These are phyloP conservation scores for Acinonyx jubatus DNA, from an alignment of 2,113 vertebrate species.

Conservation along the genomic window DNA sequence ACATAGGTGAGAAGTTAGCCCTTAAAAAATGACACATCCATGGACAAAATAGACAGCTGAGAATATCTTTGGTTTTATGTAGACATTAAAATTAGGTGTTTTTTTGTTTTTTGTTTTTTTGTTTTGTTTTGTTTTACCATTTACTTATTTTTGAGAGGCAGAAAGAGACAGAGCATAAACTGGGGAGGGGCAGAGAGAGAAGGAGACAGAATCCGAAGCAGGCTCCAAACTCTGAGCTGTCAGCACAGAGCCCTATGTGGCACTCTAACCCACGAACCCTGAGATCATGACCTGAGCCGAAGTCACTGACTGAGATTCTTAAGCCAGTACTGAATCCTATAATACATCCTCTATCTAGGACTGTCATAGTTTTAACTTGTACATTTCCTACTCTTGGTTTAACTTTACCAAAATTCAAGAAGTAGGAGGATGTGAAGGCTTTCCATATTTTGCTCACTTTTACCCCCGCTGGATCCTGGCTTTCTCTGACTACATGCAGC, in stretches of 20 bases:
- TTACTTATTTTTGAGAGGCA: too few species aligned
- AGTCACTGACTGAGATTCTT: neutral
- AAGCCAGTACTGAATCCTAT: neutral
- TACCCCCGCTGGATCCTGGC: neutral
- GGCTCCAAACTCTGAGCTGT: too few species aligned
- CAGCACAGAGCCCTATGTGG: too few species aligned
- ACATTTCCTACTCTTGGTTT: neutral
- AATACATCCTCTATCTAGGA: neutral
- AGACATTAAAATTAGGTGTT: neutral
- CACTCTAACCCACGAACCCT: too few species aligned
- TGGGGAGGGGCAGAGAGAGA: too few species aligned
- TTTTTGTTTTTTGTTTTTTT: too few species aligned
- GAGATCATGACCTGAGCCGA: too few species aligned
- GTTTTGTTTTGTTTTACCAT: too few species aligned
- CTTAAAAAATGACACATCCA: neutral
- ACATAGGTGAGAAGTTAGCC: neutral
- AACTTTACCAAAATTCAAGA: neutral
- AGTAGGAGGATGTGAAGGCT: neutral
- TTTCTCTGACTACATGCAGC: neutral
- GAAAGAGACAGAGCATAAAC: too few species aligned
- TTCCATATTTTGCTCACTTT: neutral
- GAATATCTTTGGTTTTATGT: neutral
- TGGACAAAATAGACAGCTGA: neutral
- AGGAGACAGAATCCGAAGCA: too few species aligned
- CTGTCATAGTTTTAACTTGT: neutral